These are phyloP conservation scores for Anneissia japonica DNA, from an alignment of 35 echinoderm and acorn worm species.

Conservation along the genomic window DNA sequence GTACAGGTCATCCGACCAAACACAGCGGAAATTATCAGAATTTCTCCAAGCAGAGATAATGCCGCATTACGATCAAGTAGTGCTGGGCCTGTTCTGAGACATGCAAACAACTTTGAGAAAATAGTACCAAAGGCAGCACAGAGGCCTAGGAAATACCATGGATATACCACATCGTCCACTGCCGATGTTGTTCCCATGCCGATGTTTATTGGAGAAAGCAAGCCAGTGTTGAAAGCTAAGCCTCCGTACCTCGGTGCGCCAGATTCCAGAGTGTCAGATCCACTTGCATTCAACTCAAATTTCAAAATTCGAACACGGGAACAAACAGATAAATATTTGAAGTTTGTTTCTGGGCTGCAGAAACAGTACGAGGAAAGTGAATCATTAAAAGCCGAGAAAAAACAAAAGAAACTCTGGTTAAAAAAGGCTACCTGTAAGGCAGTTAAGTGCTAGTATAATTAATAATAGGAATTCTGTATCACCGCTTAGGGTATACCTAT, in stretches of 20 bases:
- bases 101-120: background rate
- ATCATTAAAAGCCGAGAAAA: constrained; percentile 19
- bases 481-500: background rate
- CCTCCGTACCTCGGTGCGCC: background rate
- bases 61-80: background rate
- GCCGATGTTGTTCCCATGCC: constrained; percentile 53
- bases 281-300: constrained; percentile 45
- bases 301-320: constrained; percentile 69
- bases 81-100: constrained; percentile 16
- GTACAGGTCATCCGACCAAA: constrained; percentile 35
- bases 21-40: constrained; percentile 41
- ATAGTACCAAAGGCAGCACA: constrained; percentile 1
- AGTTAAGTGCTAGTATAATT: constrained; percentile 17
- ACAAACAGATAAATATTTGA: constrained; percentile 75
- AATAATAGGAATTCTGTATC: background rate
- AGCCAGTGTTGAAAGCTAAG: background rate
- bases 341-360: constrained; percentile 54
- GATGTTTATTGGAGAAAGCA: constrained; percentile 62
- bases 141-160: constrained; percentile 64
- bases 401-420: constrained; percentile 58
- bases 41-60: background rate
- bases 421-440: constrained; percentile 41
- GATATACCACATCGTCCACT: constrained; percentile 77
- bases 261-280: constrained; percentile 54
- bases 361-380: constrained; percentile 41